phyloP scores from a whole-genome alignment of 2,797 vertebrate genomes.

The Muraenolepis orangiensis region DNA sequence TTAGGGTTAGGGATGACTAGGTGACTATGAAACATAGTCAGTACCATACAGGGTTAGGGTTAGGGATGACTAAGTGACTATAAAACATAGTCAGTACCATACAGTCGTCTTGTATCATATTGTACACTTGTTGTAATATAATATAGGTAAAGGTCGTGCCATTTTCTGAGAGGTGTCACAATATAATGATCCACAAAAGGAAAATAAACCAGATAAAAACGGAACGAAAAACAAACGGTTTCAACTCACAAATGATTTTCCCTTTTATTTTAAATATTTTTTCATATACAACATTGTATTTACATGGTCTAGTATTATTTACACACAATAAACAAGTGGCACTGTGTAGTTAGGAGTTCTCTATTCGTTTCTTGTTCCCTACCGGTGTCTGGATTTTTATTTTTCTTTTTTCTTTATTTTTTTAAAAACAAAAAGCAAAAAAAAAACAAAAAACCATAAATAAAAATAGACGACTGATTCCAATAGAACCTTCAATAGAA shows the following conservation, averaged over 20 bases:
- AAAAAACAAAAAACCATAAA: constrained; percentile 63
- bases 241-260: constrained; percentile 73
- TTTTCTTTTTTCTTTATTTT: constrained; percentile 54
- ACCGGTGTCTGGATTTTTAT: constrained; percentile 52
- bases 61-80: constrained; percentile 51
- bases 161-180: constrained; percentile 56
- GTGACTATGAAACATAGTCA: constrained; percentile 1
- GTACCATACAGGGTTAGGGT: too few species aligned
- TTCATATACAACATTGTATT: constrained; percentile 85
- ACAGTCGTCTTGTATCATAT: constrained; percentile 51
- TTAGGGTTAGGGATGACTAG: constrained; percentile 60
- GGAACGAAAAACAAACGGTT: constrained; percentile 58
- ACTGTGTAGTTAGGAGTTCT: constrained; percentile 75
- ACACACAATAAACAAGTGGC: constrained; percentile 81
- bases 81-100: not conserved
- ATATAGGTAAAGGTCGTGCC: constrained; percentile 35
- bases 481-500: constrained; percentile 34
- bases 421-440: constrained; percentile 59
- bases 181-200: constrained; percentile 40
- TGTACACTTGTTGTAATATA: constrained; percentile 57
- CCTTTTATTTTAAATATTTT: constrained; percentile 80
- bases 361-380: constrained; percentile 59
- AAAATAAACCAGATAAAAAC: constrained; percentile 7
- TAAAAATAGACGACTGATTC: constrained; percentile 39
- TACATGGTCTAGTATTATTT: constrained; percentile 80